Evolutionary conservation across 2,113 vertebrate species (phyloP), one percentile per base, ranked within the genome.

Genomic region (Mystacornis crossleyi): DNA sequence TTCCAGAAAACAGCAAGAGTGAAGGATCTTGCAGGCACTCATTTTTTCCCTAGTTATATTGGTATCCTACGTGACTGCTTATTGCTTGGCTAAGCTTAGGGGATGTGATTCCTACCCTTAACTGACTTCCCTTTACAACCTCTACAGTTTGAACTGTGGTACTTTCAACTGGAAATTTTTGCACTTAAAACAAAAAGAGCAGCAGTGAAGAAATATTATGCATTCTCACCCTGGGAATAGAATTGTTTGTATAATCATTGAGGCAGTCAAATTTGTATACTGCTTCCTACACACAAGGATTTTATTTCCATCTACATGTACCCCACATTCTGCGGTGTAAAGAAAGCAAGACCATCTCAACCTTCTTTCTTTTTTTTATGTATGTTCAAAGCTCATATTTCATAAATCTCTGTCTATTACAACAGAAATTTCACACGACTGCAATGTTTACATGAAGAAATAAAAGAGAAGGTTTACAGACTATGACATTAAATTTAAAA

Each of bases 381-480:
- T 4, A 45, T 36, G 4, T 75, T 94, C 40, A 83, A 67, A 88
- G 34, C 9, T 82, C 9, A 0, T 34, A 40, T 91, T 83, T 73
- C 15, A 6, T 54, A 73, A 67, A 10, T n/a, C 17, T 91, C 17
- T 77, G 13, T 18, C 34, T 84, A 66, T 53, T 58, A n/a, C 45
- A 91, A 42, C 29, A 70, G 71, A 92, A 88, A 77, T 88, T 72
- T 66, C 45, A 61, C 16, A 77, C 2, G 4, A 51, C 9, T 60
- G 17, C 2, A 9, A 53, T 0, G 0, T 36, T 18, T 31, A 86
- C 21, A n/a, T 31, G n/a, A 58, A 84, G 18, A 34, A 4, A 3
- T 40, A 77, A 65, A 71, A 40, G 2, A 74, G 31, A 69, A 69
- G 10, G 18, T 66, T 92, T 86, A 64, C 16, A 67, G 4, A 25